Conservation (phyloP, 1,140 invertebrate genomes). For the Orchestia grillus region DNA sequence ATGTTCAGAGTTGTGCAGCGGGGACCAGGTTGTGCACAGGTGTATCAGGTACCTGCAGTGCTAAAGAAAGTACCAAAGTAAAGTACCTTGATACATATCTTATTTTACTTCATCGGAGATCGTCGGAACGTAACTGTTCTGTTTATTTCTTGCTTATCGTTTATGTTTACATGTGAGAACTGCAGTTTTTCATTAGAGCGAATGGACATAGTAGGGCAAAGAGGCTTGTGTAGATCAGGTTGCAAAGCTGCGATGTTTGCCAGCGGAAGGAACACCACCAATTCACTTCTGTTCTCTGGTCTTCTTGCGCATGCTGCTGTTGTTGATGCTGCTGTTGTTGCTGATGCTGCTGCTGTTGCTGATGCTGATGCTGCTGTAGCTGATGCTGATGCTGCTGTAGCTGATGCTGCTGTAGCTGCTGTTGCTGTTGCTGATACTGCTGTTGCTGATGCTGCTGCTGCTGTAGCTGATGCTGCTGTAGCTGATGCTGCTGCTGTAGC, state of each 20-base stretch:
- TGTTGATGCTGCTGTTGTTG: too few species aligned
- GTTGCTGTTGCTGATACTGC: too few species aligned
- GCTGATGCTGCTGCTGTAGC: too few species aligned
- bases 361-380: too few species aligned
- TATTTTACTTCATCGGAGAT: neutral
- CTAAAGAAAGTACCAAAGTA: neutral
- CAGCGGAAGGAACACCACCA: neutral
- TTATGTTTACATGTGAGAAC: neutral
- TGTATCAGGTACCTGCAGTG: too few species aligned
- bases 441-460: too few species aligned
- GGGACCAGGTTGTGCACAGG: too few species aligned
- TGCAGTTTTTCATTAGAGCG: neutral
- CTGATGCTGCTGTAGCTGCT: too few species aligned
- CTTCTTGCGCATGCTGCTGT: neutral
- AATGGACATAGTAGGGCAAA: neutral
- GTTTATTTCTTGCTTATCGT: neutral
- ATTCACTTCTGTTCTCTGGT: neutral
- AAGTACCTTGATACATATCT: neutral
- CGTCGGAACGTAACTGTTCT: neutral
- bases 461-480: too few species aligned
- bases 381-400: too few species aligned
- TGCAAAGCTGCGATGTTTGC: neutral
- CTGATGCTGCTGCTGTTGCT: too few species aligned
- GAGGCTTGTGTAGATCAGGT: neutral
- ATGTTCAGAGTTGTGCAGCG: too few species aligned